These are phyloP conservation scores for Hyla sarda DNA, from an alignment of 2,113 vertebrate genomes.

Conservation along the genomic window DNA sequence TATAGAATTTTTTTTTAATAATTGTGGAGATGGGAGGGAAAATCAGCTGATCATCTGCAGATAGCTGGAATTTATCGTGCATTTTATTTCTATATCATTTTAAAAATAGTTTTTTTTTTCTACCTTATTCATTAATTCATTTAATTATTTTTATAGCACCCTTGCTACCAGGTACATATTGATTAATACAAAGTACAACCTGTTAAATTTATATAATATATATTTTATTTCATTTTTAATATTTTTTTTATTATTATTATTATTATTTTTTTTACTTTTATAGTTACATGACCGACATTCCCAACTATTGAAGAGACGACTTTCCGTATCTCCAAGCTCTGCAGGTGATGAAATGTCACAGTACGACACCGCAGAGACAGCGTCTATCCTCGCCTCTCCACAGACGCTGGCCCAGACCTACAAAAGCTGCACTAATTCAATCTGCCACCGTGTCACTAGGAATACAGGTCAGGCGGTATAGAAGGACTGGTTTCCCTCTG, in stretches of 20 bases:
- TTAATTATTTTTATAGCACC: too few relatives aligned
- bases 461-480: neutral
- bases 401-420: neutral
- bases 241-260: neutral
- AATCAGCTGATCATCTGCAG: too few relatives aligned
- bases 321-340: neutral
- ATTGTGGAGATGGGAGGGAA: neutral
- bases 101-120: too few relatives aligned
- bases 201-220: too few relatives aligned
- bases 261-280: neutral
- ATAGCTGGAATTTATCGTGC: neutral
- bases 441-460: constrained; percentile 22
- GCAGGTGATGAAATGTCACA: neutral
- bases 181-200: neutral
- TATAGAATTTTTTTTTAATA: too few relatives aligned
- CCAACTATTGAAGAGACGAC: neutral
- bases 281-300: neutral
- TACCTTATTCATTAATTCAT: too few relatives aligned
- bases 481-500: too few relatives aligned
- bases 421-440: neutral
- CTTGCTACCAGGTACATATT: too few relatives aligned
- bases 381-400: neutral
- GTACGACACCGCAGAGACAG: neutral
- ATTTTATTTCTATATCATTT: neutral
- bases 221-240: too few relatives aligned